Evolutionary conservation across 2,888 invertebrate species (phyloP).

Genomic region (Opisthograptis luteolata): DNA sequence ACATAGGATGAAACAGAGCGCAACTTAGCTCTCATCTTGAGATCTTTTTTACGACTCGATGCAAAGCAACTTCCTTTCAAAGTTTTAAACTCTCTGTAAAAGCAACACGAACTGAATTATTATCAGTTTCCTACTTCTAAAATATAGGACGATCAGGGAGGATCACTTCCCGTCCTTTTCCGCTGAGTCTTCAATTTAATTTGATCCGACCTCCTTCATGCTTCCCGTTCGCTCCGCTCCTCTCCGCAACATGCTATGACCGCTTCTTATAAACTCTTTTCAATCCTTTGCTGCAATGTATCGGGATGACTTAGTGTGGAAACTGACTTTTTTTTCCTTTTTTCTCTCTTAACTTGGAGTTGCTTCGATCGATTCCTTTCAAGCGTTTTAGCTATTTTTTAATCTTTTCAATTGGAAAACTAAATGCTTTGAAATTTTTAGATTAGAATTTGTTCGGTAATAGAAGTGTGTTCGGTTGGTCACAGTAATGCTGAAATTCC

Average conservation of each 20-base stretch:
- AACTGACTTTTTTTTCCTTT: conserved; percentile 19
- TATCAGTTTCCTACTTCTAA: not conserved
- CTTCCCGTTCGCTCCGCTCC: conserved; percentile 22
- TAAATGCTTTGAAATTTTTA: no score
- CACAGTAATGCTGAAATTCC: no score
- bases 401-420: no score
- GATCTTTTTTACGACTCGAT: no score
- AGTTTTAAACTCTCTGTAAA: no score
- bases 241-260: conserved; percentile 61
- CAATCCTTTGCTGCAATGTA: conserved; percentile 52
- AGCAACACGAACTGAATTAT: no score
- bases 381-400: no score
- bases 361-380: not conserved
- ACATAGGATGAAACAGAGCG: no score
- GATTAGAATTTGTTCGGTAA: no score
- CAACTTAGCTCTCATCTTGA: no score
- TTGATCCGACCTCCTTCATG: conserved; percentile 53
- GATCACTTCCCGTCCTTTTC: conserved; percentile 54
- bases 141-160: conserved; percentile 19
- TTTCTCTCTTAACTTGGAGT: not conserved
- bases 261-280: conserved; percentile 64
- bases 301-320: conserved; percentile 37
- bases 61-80: no score
- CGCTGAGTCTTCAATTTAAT: conserved; percentile 71
- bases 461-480: no score